Conservation (phyloP, 2,888 invertebrate genomes). For the Altica lythri region DNA sequence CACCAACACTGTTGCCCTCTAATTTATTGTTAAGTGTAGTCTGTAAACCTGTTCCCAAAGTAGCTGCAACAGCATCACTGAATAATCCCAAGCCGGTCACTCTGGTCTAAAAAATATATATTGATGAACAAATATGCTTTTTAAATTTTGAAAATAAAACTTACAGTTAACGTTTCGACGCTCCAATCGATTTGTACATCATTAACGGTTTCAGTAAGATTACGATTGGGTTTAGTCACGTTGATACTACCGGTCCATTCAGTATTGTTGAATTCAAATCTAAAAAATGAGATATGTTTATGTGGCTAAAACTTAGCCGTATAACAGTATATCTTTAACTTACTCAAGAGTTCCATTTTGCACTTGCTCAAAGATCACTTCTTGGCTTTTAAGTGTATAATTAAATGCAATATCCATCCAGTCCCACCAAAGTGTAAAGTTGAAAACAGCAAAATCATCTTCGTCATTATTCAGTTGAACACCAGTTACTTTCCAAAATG, state of each 20-base stretch:
- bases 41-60: background rate
- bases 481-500: background rate
- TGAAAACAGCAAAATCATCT: background rate
- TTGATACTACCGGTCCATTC: slow-evolving; percentile 8
- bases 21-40: background rate
- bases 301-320: background rate
- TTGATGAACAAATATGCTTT: background rate
- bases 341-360: background rate
- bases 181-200: slow-evolving; percentile 7
- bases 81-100: slow-evolving; percentile 6
- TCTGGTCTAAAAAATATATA: slow-evolving; percentile 5
- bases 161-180: background rate
- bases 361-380: background rate
- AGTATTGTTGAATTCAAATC: background rate
- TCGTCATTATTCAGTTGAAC: background rate
- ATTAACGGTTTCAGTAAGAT: slow-evolving; percentile 4
- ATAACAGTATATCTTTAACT: background rate
- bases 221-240: slow-evolving; percentile 6
- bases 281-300: background rate
- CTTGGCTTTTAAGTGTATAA: background rate
- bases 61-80: background rate
- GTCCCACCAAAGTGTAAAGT: background rate
- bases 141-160: background rate
- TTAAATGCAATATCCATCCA: background rate
- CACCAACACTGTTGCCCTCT: background rate